Base-by-base conservation (phyloP, 2,113 vertebrate genomes). In the Oryzias celebensis region DNA sequence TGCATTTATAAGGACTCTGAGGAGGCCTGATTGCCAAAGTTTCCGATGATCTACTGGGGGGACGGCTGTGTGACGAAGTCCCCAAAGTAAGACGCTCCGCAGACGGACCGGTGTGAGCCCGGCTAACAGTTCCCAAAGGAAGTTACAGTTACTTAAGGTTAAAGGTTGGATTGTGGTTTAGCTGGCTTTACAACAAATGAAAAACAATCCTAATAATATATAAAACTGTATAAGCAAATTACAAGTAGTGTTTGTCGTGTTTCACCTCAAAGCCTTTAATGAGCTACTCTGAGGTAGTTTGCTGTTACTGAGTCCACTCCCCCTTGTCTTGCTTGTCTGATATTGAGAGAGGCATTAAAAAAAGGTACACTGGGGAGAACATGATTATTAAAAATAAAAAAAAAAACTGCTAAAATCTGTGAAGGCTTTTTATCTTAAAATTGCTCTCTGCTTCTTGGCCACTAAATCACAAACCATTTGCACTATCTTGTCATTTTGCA, bases 221-320 rank as follows among this genome's bases (percentile, higher is more conserved):
- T 7, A 52, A 42, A 77, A 68, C 57, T 53, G 10, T 66, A 54
- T 79, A 58, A 46, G 68, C 76, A 81, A 86, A 89, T 87, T 83
- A 79, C 67, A 42, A 55, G 75, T 80, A 71, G 71, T 61, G 76
- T 71, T 60, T 71, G 82, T 87, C 81, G 79, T 80, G 85, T 91
- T 89, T 78, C 84, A 84, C 71, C 80, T 76, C 81, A 87, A 66
- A 78, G 85, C 71, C 79, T 88, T 86, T 86, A 86, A 90, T 88
- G 84, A 90, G 82, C 80, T 78, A 87, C 66, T 84, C 78, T 78
- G 74, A 81, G 73, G 71, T 85, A 81, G 77, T 78, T 81, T 83
- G 75, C 86, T 87, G 86, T 79, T 83, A 78, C 76, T 42, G 67
- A 64, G 63, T 75, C 67, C 62, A 50, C 56, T 62, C 63, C 78